Evolutionary conservation across 2,113 vertebrate genomes (phyloP).

Genomic region (Orycteropus afer): DNA sequence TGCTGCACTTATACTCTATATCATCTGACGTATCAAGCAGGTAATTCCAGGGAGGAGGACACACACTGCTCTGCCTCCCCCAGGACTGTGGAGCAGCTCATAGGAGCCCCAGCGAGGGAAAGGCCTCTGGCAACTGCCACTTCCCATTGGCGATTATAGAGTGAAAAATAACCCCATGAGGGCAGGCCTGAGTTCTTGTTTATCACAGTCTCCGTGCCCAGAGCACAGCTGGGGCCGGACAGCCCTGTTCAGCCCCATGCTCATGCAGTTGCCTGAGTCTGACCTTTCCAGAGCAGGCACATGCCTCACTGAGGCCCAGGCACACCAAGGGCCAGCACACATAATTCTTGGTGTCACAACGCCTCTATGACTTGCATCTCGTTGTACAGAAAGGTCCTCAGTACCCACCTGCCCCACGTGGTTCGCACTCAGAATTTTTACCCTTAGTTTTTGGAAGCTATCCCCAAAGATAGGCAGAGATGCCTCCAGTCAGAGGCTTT

Average conservation of each 20-base stretch:
- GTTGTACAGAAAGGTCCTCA: background rate
- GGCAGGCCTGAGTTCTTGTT: background rate
- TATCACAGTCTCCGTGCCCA: fast-evolving
- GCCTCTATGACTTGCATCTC: background rate
- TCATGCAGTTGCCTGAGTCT: fast-evolving
- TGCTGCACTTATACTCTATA: background rate
- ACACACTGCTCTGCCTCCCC: background rate
- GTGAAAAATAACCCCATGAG: background rate
- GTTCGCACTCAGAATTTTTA: background rate
- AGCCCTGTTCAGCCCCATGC: background rate
- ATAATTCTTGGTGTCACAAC: background rate
- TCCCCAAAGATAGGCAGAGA: background rate
- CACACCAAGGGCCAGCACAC: background rate
- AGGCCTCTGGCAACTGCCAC: fast-evolving
- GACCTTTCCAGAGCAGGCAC: fast-evolving
- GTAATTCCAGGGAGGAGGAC: background rate
- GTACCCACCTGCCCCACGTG: fast-evolving
- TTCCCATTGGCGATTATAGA: fast-evolving
- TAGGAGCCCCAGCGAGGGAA: fast-evolving
- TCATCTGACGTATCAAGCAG: background rate
- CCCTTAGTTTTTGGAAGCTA: background rate
- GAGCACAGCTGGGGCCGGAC: background rate
- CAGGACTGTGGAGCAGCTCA: background rate
- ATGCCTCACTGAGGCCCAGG: background rate
- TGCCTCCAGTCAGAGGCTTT: background rate